These are phyloP conservation scores for Noctua comes DNA, from an alignment of 2,888 invertebrate genomes.

Conservation along the genomic window DNA sequence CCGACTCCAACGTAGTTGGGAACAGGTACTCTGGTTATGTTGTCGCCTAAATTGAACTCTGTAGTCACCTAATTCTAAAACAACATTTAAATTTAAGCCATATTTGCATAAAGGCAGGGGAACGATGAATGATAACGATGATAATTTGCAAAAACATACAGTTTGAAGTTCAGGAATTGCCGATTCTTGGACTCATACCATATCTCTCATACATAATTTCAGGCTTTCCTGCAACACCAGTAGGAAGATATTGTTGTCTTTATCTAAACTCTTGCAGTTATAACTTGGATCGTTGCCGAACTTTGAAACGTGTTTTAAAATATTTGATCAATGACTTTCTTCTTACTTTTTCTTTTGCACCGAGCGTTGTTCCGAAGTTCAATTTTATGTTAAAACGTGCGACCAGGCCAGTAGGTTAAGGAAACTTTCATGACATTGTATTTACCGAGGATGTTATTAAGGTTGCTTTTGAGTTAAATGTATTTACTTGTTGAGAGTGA, in stretches of 20 bases:
- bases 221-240: conserved; percentile 5
- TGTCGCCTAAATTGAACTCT: too few species aligned
- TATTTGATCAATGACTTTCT: conserved; percentile 64
- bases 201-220: neutral
- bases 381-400: conserved; percentile 60
- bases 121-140: too few species aligned
- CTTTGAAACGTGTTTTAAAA: conserved; percentile 61
- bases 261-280: conserved; percentile 48
- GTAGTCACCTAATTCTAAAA: too few species aligned
- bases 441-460: conserved; percentile 44
- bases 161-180: neutral
- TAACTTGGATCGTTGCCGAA: conserved; percentile 56
- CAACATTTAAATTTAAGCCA: neutral
- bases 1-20: neutral
- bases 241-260: conserved; percentile 36
- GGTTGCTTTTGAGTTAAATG: conserved; percentile 44
- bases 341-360: conserved; percentile 48
- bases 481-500: neutral
- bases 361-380: conserved; percentile 51
- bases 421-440: conserved; percentile 48
- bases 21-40: too few species aligned
- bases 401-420: conserved; percentile 31
- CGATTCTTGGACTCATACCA: neutral
- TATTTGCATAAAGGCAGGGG: neutral
- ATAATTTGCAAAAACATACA: neutral